A percentile compares a stretch with the other conserved stretches of the same genome.
phyloP scores from a whole-genome alignment of 2,797 vertebrate genomes.

The Micropoecilia bifurca region DNA sequence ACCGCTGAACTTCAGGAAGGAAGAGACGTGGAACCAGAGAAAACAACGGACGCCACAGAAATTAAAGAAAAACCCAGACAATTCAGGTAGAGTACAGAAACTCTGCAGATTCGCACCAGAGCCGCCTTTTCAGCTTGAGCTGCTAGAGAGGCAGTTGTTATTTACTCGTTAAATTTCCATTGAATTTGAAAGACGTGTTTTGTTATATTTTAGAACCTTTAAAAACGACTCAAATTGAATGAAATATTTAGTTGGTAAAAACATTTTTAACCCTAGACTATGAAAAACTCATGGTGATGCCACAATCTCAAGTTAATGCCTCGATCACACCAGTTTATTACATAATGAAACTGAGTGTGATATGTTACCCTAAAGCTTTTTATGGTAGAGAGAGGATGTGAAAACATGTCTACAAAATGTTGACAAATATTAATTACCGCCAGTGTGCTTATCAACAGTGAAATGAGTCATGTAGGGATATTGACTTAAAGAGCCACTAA shows the following conservation, averaged over 20 bases:
- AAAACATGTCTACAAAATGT: background rate
- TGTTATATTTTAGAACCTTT: background rate
- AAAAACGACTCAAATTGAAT: background rate
- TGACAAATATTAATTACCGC: background rate
- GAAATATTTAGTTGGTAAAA: background rate
- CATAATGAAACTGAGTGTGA: background rate
- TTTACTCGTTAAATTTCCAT: background rate
- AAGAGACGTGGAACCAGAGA: conserved; percentile 45
- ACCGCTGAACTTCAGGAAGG: conserved; percentile 46
- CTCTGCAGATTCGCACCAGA: background rate
- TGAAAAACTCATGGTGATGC: conserved; percentile 6
- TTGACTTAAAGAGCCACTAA: background rate
- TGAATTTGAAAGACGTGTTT: background rate
- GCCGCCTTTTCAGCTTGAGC: background rate
- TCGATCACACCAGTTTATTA: background rate
- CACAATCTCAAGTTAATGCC: conserved; percentile 14
- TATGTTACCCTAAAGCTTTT: background rate
- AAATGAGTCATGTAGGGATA: background rate
- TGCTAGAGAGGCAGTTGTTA: background rate
- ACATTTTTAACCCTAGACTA: background rate
- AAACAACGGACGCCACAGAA: conserved; percentile 51
- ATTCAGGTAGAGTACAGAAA: conserved; percentile 70
- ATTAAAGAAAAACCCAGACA: conserved; percentile 71
- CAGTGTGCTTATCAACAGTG: background rate
- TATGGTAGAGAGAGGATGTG: background rate